Percentiles rank a stretch among this genome's conserved stretches.
These are phyloP conservation scores for Onychorhynchus coronatus DNA, from an alignment of 2,113 vertebrate genomes.

Conservation along the genomic window DNA sequence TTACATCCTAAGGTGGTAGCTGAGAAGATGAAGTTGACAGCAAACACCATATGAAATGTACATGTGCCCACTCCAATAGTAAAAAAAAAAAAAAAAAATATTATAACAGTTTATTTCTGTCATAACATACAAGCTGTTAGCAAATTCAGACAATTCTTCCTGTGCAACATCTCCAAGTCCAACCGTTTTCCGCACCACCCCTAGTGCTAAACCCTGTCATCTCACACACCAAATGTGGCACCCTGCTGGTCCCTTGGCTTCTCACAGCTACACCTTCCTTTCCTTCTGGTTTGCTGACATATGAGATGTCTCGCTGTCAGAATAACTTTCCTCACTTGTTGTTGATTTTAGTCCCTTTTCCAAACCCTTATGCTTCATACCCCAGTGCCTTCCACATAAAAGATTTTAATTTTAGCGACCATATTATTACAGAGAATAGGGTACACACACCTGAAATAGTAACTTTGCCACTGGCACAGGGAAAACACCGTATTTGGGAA, in stretches of 20 bases:
- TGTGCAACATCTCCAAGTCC: neutral
- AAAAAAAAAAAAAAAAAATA: neutral
- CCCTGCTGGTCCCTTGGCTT: slow-evolving; percentile 65
- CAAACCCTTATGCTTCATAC: neutral
- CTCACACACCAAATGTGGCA: slow-evolving; percentile 62
- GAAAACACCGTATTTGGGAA: neutral
- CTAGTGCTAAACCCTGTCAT: slow-evolving; percentile 50
- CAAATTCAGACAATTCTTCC: slow-evolving; percentile 52
- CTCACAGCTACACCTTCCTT: slow-evolving; percentile 39
- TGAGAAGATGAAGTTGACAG: slow-evolving; percentile 51
- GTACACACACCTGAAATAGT: neutral
- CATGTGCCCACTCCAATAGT: slow-evolving; percentile 34
- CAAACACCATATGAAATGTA: slow-evolving; percentile 62
- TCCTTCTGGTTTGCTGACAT: slow-evolving; percentile 53
- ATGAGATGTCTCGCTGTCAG: slow-evolving; percentile 49
- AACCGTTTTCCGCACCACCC: neutral
- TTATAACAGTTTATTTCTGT: slow-evolving; percentile 63
- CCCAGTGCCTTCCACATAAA: neutral
- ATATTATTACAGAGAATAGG: neutral
- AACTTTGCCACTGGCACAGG: neutral
- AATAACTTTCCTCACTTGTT: slow-evolving; percentile 30
- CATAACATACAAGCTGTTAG: slow-evolving; percentile 60
- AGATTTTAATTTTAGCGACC: neutral
- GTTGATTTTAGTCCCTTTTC: slow-evolving; percentile 21
- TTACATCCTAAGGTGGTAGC: slow-evolving; percentile 46